Evolutionary conservation across 2,113 vertebrate species (phyloP).

Genomic region (Triplophysa tibetana): DNA sequence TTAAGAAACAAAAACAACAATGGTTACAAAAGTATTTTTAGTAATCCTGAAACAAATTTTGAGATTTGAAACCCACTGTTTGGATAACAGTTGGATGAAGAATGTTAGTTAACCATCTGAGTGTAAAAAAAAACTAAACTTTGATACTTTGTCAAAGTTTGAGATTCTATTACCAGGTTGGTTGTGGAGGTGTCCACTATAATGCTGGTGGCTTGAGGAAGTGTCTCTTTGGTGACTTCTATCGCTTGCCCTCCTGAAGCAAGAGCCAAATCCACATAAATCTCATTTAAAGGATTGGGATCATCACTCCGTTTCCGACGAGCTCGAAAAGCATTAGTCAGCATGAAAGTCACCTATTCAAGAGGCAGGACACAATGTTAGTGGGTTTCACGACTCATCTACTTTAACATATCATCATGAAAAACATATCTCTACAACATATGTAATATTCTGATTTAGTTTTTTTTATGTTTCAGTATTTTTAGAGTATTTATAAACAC

Average conservation of each 20-base stretch:
- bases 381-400: no score
- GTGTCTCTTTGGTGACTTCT: constrained; percentile 59
- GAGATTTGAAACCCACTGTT: no score
- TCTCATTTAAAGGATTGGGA: constrained; percentile 24
- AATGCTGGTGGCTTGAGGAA: constrained; percentile 59
- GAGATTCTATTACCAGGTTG: constrained; percentile 59
- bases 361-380: not conserved
- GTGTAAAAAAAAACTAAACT: no score
- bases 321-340: constrained; percentile 52
- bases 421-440: no score
- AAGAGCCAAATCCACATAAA: constrained; percentile 65
- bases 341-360: constrained; percentile 69
- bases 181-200: constrained; percentile 60
- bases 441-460: no score
- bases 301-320: constrained; percentile 38
- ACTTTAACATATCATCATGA: no score
- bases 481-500: no score
- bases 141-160: not conserved
- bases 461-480: no score
- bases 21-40: no score
- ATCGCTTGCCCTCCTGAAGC: constrained; percentile 70
- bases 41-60: no score
- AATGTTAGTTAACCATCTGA: no score
- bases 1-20: constrained; percentile 42
- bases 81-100: no score